Evolutionary conservation across 2,797 vertebrate genomes (phyloP), one percentile per base, ranked within the genome.

Genomic region (Avahi laniger): DNA sequence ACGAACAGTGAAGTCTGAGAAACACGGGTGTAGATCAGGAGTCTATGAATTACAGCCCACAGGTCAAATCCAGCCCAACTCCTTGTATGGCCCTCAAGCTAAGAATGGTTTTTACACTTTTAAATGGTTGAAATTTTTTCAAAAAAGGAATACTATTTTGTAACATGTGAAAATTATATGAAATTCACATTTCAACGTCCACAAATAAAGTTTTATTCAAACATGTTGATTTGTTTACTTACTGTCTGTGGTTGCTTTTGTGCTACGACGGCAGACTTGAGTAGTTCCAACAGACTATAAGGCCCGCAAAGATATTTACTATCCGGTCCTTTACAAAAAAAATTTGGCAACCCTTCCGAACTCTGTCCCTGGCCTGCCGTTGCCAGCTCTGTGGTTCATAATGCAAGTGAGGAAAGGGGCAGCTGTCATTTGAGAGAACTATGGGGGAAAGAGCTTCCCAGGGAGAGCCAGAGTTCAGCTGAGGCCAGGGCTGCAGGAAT

Each of bases 81-180:
- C 24, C 11, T 48, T 85, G 4, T 50, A 75, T 9, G 24, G 33
- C n/a, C 38, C 67, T 24, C 13, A 9, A 87, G 18, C 67, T 87
- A 67, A 93, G 50, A 75, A 76, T 72, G 48, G 7, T 11, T 94
- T 94, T 97, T 81, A 82, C 22, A 89, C 73, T 88, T 93, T 94
- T 88, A 63, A 94, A 76, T 69, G 33, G 28, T 54, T 94, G 72
- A 61, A 57, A 59, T 4, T 15, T 50, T 90, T 92, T 88, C 65
- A 54, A 63, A 78, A 90, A 90, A 52, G 48, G 6, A 54, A 30
- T 35, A 30, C 15, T 92, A 63, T 65, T 93, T 76, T 79, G 26
- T 65, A 41, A 57, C 13, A 41, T 5, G 38, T 46, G 22, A 87
- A 82, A 89, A 81, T 61, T 38, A 72, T 3, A 5, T 85, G 48